Conservation (phyloP, 2,888 invertebrate genomes). For the Baccha elongata region DNA sequence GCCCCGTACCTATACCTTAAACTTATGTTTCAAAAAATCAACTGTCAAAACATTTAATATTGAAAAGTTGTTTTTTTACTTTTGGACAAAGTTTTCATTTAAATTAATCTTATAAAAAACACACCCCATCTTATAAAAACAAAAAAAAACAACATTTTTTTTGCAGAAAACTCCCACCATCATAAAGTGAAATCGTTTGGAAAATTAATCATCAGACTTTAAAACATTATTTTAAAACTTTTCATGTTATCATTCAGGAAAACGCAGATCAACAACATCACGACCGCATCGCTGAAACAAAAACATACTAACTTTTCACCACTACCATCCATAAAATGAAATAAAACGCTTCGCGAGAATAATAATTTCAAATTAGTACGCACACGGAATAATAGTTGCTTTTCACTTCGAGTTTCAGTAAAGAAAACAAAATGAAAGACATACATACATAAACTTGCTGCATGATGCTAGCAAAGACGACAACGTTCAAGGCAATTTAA, state of each 20-base stretch:
- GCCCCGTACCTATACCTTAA: too few species aligned
- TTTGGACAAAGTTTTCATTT: too few species aligned
- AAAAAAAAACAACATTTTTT: too few species aligned
- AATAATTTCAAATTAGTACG: conserved; percentile 12
- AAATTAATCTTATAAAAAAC: too few species aligned
- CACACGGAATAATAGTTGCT: background rate
- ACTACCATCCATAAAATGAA: background rate
- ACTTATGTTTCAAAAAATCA: too few species aligned
- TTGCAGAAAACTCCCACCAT: background rate
- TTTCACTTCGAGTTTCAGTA: background rate
- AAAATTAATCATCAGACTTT: conserved; percentile 23
- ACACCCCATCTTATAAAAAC: too few species aligned
- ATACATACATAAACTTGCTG: background rate
- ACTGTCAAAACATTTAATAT: too few species aligned
- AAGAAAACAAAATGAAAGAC: background rate
- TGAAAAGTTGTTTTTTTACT: too few species aligned
- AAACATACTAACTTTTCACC: background rate
- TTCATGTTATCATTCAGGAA: conserved; percentile 3
- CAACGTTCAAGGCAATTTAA: conserved; percentile 2
- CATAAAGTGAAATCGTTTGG: too few species aligned
- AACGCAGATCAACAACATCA: background rate
- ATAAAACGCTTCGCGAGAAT: background rate
- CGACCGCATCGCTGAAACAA: background rate
- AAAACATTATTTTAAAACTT: background rate
- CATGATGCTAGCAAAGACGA: background rate